Percentiles rank a stretch among this genome's conserved stretches.
Evolutionary conservation across 1,140 invertebrate genomes (phyloP).

Genomic region (Drosophila baimaii): DNA sequence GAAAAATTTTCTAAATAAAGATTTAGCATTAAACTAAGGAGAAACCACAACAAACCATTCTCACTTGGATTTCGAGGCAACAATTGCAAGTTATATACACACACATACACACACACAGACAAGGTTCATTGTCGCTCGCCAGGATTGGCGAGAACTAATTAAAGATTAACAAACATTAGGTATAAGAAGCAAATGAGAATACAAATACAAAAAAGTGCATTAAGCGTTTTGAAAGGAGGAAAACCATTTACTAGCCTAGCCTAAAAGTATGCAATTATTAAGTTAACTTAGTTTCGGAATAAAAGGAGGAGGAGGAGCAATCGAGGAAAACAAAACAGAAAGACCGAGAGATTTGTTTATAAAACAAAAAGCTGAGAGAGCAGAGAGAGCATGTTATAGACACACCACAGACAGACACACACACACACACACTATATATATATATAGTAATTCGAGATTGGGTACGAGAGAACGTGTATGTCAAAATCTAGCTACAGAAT

Average conservation of each 20-base stretch:
- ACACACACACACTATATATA: constrained; percentile 18
- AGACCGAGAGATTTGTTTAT: constrained; percentile 55
- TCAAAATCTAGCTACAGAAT: constrained; percentile 80
- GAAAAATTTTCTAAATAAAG: constrained; percentile 73
- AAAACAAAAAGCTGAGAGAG: constrained; percentile 63
- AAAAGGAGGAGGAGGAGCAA: constrained; percentile 4
- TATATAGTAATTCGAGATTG: constrained; percentile 41
- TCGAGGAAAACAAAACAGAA: constrained; percentile 1
- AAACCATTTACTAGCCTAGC: constrained; percentile 79
- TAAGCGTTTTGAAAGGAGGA: constrained; percentile 57
- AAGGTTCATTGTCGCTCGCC: constrained; percentile 56
- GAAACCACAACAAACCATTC: constrained; percentile 24
- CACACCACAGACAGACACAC: constrained; percentile 43
- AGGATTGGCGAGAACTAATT: constrained; percentile 50
- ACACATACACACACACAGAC: constrained; percentile 10
- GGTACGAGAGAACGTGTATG: constrained; percentile 54
- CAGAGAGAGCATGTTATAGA: constrained; percentile 42
- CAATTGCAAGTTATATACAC: constrained; percentile 47
- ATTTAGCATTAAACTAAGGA: constrained; percentile 45
- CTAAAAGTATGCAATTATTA: constrained; percentile 80
- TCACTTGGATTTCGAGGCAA: constrained; percentile 31
- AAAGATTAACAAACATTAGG: constrained; percentile 26
- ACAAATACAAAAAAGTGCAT: constrained; percentile 73
- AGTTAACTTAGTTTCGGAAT: constrained; percentile 68
- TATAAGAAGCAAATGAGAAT: constrained; percentile 32